These are phyloP conservation scores for Vipera ursinii DNA, from an alignment of 2,797 vertebrate genomes.

Conservation along the genomic window DNA sequence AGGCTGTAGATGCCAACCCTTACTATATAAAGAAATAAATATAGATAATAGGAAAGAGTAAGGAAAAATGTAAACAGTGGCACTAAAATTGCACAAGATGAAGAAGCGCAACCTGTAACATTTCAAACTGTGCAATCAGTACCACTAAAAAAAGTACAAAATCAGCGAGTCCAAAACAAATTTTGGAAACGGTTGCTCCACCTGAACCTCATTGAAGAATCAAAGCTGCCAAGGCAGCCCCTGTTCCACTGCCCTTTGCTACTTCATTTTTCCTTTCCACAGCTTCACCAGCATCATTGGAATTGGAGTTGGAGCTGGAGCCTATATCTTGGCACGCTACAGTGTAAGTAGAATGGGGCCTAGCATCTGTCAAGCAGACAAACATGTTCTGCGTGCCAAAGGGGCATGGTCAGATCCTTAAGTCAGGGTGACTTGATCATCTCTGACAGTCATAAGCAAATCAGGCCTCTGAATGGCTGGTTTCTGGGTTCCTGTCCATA, in stretches of 20 bases:
- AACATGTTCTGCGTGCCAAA: background rate
- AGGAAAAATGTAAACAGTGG: background rate
- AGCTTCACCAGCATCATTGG: slow-evolving; percentile 88
- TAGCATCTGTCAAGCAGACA: background rate
- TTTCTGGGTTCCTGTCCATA: background rate
- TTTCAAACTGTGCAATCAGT: background rate
- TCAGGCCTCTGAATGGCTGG: background rate
- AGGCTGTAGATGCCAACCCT: background rate
- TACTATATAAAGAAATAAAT: background rate
- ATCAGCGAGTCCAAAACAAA: background rate
- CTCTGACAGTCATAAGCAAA: background rate
- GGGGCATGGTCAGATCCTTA: background rate
- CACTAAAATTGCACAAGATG: background rate
- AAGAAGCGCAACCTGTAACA: background rate
- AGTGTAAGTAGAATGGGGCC: slow-evolving; percentile 72
- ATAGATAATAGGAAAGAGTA: background rate
- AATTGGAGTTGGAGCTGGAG: slow-evolving; percentile 87
- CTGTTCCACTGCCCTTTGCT: background rate
- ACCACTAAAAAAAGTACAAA: background rate
- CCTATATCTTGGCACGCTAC: slow-evolving; percentile 84
- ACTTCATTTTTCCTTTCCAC: slow-evolving; percentile 26
- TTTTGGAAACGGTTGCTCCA: background rate
- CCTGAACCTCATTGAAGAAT: background rate
- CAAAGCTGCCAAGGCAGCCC: background rate
- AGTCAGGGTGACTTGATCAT: background rate